phyloP scores from a whole-genome alignment of 2,888 invertebrate genomes.

The Drosophila affinis region DNA sequence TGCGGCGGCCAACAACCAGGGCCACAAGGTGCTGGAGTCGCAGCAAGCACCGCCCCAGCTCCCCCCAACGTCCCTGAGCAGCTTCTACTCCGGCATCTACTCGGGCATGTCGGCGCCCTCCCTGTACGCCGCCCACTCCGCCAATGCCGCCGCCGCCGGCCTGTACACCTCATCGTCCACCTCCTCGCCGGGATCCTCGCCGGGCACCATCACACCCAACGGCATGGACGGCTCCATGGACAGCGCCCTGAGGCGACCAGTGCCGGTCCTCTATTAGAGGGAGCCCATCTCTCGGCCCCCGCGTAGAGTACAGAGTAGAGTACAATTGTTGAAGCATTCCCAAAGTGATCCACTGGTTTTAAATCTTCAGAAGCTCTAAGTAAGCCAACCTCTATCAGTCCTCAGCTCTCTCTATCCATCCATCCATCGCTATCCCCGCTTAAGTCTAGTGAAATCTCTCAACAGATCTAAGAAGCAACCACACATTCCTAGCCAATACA shows the following conservation, averaged over 20 bases:
- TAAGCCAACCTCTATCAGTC: constrained; percentile 54
- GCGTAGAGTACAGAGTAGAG: constrained; percentile 66
- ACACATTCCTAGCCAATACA: constrained; percentile 72
- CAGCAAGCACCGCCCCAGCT: constrained; percentile 82
- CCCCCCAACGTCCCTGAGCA: constrained; percentile 83
- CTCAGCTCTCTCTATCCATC: constrained; percentile 58
- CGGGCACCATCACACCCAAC: constrained; percentile 82
- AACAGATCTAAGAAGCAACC: constrained; percentile 45
- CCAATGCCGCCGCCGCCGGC: constrained; percentile 82
- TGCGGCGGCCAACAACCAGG: constrained; percentile 80
- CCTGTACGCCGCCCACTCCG: constrained; percentile 83
- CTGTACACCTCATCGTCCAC: constrained; percentile 83
- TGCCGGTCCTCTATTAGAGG: constrained; percentile 83
- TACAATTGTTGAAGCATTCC: constrained; percentile 77
- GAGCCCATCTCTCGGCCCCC: constrained; percentile 1
- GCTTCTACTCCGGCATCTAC: constrained; percentile 84
- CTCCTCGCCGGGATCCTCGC: constrained; percentile 84
- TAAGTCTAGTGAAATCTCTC: constrained; percentile 69
- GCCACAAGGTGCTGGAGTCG: constrained; percentile 62
- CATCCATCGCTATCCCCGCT: no score
- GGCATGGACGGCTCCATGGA: constrained; percentile 82
- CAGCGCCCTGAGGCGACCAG: constrained; percentile 82
- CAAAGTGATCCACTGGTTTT: constrained; percentile 79
- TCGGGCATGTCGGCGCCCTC: constrained; percentile 83
- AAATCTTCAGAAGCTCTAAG: constrained; percentile 76